These are phyloP conservation scores for Zaprionus camerounensis DNA, from an alignment of 1,140 invertebrate genomes.

Conservation along the genomic window DNA sequence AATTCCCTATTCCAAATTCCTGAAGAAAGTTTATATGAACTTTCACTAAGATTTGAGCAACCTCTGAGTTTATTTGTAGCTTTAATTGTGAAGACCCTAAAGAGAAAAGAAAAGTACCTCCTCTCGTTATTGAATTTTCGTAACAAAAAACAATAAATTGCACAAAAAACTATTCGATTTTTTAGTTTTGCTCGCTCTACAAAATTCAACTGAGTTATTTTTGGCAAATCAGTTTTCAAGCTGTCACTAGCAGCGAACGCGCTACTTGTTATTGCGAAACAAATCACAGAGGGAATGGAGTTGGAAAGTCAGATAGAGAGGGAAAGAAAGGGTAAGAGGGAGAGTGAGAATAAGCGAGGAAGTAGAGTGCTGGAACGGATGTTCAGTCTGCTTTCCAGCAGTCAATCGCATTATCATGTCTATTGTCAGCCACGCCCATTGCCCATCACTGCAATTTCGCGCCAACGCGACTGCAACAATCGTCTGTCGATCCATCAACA, in stretches of 20 bases:
- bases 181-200: background rate
- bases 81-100: background rate
- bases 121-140: background rate
- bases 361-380: background rate
- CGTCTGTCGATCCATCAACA: slow-evolving; percentile 63
- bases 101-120: background rate
- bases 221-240: slow-evolving; percentile 2
- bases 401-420: slow-evolving; percentile 47
- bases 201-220: background rate
- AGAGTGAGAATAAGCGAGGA: background rate
- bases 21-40: background rate
- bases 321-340: background rate
- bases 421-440: slow-evolving; percentile 24
- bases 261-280: slow-evolving; percentile 3
- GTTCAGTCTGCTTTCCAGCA: slow-evolving; percentile 21
- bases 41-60: background rate
- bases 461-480: slow-evolving; percentile 59
- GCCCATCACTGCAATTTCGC: slow-evolving; percentile 46
- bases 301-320: background rate
- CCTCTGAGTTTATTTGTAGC: background rate
- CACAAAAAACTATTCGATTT: background rate
- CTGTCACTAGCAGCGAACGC: background rate
- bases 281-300: background rate
- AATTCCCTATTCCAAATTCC: background rate
- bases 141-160: background rate